Percentiles rank a stretch among this genome's conserved stretches.
phyloP scores from a whole-genome alignment of 2,797 vertebrate species.

The Lepidocolaptes lacrymiger region DNA sequence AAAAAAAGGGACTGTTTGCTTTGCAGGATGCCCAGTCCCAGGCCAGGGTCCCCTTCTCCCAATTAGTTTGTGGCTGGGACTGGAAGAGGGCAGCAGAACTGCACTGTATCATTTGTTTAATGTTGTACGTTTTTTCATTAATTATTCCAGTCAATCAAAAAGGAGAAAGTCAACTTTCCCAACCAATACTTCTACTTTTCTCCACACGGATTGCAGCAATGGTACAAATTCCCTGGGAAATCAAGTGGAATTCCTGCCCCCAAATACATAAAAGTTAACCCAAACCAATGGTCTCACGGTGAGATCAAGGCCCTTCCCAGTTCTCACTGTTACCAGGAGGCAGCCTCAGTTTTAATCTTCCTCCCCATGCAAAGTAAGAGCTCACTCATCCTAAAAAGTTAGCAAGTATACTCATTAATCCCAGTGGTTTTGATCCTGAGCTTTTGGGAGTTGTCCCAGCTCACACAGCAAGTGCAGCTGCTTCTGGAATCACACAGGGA shows the following conservation, averaged over 20 bases:
- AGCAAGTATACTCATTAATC: accelerated
- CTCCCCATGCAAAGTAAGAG: not conserved
- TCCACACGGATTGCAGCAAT: not conserved
- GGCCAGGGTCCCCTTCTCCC: not conserved
- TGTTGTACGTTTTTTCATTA: not conserved
- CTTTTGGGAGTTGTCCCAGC: not conserved
- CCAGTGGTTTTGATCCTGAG: not conserved
- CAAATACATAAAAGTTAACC: not conserved
- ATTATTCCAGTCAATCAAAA: not conserved
- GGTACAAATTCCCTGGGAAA: not conserved
- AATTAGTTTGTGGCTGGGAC: not conserved
- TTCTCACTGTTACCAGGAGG: not conserved
- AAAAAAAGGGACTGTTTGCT: not conserved
- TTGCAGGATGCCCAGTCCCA: not conserved
- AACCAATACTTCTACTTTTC: not conserved
- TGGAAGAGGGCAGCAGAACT: not conserved
- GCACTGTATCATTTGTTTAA: not conserved
- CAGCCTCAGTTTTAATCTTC: too few species aligned
- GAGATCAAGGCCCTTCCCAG: not conserved
- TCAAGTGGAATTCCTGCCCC: not conserved
- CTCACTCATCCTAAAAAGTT: not conserved
- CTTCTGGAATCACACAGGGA: not conserved
- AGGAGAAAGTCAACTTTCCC: not conserved
- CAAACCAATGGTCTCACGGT: accelerated
- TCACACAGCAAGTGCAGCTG: not conserved